Evolutionary conservation across 2,113 vertebrate genomes (phyloP).

Genomic region (Ciconia stormi): DNA sequence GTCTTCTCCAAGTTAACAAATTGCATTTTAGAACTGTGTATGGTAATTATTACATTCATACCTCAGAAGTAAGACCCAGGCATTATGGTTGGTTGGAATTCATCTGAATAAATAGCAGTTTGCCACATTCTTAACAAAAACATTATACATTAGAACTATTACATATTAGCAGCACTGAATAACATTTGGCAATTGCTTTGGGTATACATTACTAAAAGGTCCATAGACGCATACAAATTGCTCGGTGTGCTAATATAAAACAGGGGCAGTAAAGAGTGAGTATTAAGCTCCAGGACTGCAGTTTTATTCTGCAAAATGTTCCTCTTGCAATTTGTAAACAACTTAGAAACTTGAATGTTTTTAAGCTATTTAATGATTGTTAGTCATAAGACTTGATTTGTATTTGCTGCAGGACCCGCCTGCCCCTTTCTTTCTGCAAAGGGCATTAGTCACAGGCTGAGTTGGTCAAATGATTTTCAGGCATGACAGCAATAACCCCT

Average conservation of each 20-base stretch:
- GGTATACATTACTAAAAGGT: conserved; percentile 44
- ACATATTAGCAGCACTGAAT: conserved; percentile 56
- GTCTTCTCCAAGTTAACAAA: conserved; percentile 52
- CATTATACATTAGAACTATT: conserved; percentile 61
- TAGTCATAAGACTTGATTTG: background rate
- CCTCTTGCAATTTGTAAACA: conserved; percentile 51
- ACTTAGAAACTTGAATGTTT: conserved; percentile 8
- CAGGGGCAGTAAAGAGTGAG: conserved; percentile 46
- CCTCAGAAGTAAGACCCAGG: conserved; percentile 45
- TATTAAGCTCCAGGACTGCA: conserved; percentile 60
- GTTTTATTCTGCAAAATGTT: conserved; percentile 43
- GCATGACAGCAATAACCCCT: background rate
- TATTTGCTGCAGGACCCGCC: background rate
- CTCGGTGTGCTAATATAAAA: conserved; percentile 40
- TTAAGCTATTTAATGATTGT: background rate
- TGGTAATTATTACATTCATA: conserved; percentile 64
- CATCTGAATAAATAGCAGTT: conserved; percentile 65
- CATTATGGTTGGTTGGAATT: conserved; percentile 62
- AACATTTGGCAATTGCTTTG: conserved; percentile 60
- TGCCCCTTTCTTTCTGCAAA: background rate
- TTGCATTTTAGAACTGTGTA: conserved; percentile 40
- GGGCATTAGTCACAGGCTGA: background rate
- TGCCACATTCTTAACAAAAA: conserved; percentile 66
- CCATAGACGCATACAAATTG: conserved; percentile 32
- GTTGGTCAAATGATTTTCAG: background rate